These are phyloP conservation scores for Lepidochitona cinerea DNA, from an alignment of 2,888 invertebrate genomes.

Conservation along the genomic window DNA sequence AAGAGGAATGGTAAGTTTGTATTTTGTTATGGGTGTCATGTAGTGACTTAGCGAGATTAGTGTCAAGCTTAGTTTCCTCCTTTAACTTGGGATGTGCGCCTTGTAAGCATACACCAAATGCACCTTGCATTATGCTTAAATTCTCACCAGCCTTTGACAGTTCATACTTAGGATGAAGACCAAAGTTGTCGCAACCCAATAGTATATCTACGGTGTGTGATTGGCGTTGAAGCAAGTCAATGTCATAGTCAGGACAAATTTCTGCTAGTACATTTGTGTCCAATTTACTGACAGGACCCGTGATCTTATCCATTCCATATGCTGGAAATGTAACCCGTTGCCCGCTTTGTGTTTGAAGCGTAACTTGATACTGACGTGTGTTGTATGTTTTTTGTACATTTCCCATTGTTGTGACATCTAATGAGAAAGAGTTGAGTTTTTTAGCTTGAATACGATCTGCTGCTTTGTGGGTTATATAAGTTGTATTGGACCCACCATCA, in stretches of 20 bases:
- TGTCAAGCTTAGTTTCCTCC: too few relatives aligned
- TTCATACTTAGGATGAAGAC: constrained; percentile 7
- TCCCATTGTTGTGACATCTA: constrained; percentile 9
- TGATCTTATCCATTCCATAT: constrained; percentile 2
- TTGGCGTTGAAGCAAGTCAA: background rate
- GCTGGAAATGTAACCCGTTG: background rate
- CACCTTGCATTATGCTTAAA: constrained; percentile 8
- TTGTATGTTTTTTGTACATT: constrained; percentile 9
- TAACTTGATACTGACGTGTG: background rate
- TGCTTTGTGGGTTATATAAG: constrained; percentile 9
- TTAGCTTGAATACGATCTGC: background rate
- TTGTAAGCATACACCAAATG: too few relatives aligned
- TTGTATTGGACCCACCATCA: constrained; percentile 12
- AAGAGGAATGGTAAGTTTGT: too few relatives aligned
- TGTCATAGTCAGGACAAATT: background rate
- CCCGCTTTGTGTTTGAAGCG: background rate
- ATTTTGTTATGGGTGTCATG: too few relatives aligned
- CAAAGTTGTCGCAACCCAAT: constrained; percentile 9
- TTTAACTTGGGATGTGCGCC: too few relatives aligned
- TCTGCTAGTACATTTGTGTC: background rate
- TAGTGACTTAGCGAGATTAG: too few relatives aligned
- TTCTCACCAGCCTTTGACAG: background rate
- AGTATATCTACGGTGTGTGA: background rate
- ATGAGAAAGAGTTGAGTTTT: background rate
- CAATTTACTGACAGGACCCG: background rate